These are phyloP conservation scores for Brachionus calyciflorus DNA, from an alignment of 1,140 invertebrate genomes.

Conservation along the genomic window DNA sequence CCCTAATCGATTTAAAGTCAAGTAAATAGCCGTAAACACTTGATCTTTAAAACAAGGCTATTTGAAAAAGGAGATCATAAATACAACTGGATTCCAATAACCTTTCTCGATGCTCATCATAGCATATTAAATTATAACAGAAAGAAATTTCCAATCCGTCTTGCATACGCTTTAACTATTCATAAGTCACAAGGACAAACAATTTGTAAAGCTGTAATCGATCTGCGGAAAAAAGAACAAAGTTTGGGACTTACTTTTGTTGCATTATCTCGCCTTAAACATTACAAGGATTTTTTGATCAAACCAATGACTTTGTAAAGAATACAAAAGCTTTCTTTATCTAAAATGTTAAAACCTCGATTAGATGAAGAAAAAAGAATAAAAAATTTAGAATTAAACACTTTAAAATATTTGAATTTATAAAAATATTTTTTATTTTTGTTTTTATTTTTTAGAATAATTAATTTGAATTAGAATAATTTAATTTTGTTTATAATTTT, in stretches of 20 bases:
- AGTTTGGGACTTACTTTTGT: neutral
- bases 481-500: too few relatives aligned
- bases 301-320: neutral
- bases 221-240: neutral
- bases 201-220: neutral
- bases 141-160: too few relatives aligned
- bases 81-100: too few relatives aligned
- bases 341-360: neutral
- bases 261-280: neutral
- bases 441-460: too few relatives aligned
- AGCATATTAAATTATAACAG: too few relatives aligned
- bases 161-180: neutral
- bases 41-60: too few relatives aligned
- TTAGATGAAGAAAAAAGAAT: conserved; percentile 6
- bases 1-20: too few relatives aligned
- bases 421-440: too few relatives aligned
- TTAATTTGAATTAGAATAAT: too few relatives aligned
- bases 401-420: neutral
- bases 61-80: too few relatives aligned
- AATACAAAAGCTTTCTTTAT: neutral
- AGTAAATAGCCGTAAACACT: too few relatives aligned
- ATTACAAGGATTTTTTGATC: neutral
- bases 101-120: too few relatives aligned
- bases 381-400: neutral
- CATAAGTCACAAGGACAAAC: conserved; percentile 20